Base-by-base conservation (phyloP, 2,797 vertebrate genomes). In the Tympanoctomys barrerae region DNA sequence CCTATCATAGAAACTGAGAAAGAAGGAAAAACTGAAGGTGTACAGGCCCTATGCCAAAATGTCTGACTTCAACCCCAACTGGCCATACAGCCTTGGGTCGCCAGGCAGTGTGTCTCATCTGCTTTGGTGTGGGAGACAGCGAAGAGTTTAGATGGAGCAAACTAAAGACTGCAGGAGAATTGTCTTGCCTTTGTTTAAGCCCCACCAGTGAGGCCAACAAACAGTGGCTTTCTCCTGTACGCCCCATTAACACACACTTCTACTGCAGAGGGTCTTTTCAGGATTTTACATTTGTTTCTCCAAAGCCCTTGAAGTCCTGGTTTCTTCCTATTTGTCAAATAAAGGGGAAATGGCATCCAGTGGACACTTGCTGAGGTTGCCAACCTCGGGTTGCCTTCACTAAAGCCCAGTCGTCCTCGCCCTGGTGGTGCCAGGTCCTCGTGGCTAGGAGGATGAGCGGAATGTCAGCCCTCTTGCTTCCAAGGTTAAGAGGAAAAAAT, bases 401-500 rank as follows among this genome's bases (percentile, higher is more conserved):
- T 59, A 13, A 46, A 80, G 36, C 75, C 46, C 36, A 39, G 21
- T 22, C 59, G 39, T 86, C 70, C 49, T 88, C n/a, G 24, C 62
- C 71, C 19, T 66, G 57, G 21, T 89, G 79, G n/a, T 39, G 8
- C 64, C 22, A 10, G 19, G 24, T n/a, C 87, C 52, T 84, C 24
- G 1, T 36, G 11, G 49, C 46, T 6, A 4, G 3, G 78, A 70
- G 62, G 78, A 33, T 59, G 42, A 39, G 61, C 90, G 81, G 28
- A n/a, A 12, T 92, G 39, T 62, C 81, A 87, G 61, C 71, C 61
- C 46, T 79, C 57, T 92, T 86, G 57, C 77, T 93, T 82, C 91
- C 85, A 79, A 91, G 49, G 87, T 81, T 84, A 94, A 82, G 61
- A 91, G 68, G 52, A 88, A 94, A 96, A 94, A 96, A 42, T 85